phyloP scores from a whole-genome alignment of 2,888 invertebrate genomes.

The Nasonia oneida region DNA sequence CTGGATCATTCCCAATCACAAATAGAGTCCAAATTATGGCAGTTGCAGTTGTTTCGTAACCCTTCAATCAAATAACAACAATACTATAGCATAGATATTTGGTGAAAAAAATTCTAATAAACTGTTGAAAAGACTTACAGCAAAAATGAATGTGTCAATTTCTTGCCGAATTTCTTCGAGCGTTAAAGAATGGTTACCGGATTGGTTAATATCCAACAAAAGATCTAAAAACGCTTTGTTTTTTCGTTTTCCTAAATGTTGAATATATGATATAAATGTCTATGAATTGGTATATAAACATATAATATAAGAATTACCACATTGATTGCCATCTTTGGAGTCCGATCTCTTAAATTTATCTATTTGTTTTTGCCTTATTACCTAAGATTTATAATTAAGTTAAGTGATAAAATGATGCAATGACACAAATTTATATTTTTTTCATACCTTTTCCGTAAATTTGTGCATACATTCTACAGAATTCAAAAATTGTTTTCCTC shows the following conservation, averaged over 20 bases:
- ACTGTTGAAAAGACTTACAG: constrained; percentile 76
- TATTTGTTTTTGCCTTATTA: constrained; percentile 32
- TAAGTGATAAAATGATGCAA: neutral
- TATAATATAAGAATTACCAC: neutral
- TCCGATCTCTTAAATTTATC: neutral
- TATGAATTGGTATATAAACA: neutral
- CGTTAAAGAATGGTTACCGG: neutral
- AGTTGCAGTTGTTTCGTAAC: constrained; percentile 81
- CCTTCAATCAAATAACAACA: constrained; percentile 70
- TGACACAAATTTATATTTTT: neutral
- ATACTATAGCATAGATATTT: neutral
- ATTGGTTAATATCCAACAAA: constrained; percentile 32
- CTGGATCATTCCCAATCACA: constrained; percentile 79
- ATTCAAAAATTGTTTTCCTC: constrained; percentile 65
- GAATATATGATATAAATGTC: neutral
- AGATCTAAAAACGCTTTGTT: constrained; percentile 40
- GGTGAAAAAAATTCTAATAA: neutral
- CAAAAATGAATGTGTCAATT: constrained; percentile 88
- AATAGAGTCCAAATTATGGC: constrained; percentile 81
- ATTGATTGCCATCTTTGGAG: neutral
- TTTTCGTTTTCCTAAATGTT: constrained; percentile 8
- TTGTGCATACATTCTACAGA: constrained; percentile 64
- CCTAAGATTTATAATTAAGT: constrained; percentile 6
- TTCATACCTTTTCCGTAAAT: constrained; percentile 64
- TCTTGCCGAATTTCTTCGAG: constrained; percentile 53